Evolutionary conservation across 2,113 vertebrate genomes (phyloP).

Genomic region (Scopus umbretta): DNA sequence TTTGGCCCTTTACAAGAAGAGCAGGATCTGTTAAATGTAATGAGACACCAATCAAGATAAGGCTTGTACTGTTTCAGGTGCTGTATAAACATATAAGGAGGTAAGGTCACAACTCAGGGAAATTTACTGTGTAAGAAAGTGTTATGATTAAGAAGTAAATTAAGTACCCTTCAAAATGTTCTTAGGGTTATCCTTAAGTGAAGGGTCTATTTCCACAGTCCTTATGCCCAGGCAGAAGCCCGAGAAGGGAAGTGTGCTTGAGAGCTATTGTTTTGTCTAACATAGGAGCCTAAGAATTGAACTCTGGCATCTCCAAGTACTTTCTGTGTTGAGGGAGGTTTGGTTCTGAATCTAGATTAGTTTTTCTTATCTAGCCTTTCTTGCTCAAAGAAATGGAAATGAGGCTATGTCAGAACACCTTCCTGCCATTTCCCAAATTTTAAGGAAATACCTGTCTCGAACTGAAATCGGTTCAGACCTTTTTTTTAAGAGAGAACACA

Average conservation of each 20-base stretch:
- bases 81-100: not conserved
- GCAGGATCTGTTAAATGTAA: conserved; percentile 33
- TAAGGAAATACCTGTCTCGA: not conserved
- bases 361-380: not conserved
- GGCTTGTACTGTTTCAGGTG: not conserved
- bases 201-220: not conserved
- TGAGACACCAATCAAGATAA: conserved; percentile 13
- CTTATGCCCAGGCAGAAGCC: not conserved
- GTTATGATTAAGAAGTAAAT: not conserved
- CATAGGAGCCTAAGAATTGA: not conserved
- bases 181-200: not conserved
- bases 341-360: not conserved
- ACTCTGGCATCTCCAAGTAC: not conserved
- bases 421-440: not conserved
- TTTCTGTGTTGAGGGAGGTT: not conserved
- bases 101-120: not conserved
- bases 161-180: not conserved
- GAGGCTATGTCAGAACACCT: not conserved
- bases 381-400: not conserved
- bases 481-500: not conserved
- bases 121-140: not conserved
- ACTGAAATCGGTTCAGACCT: not conserved
- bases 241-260: not conserved
- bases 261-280: not conserved
- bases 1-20: not conserved